Evolutionary conservation across 2,888 invertebrate species (phyloP), one percentile per base, ranked within the genome.

Genomic region (Microctonus hyperodae): DNA sequence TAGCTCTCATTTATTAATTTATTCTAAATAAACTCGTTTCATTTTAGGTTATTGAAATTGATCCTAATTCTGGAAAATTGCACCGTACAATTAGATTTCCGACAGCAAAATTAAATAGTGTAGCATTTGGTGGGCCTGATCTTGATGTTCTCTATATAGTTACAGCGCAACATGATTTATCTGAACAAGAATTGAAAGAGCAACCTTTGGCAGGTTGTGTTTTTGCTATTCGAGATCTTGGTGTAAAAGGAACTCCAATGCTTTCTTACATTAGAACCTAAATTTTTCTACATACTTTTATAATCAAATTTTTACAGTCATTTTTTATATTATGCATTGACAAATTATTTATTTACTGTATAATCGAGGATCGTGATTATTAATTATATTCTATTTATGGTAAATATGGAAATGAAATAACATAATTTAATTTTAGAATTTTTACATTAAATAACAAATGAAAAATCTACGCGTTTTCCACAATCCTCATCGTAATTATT

Each of bases 81-180:
- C 71, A 91, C 28, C 86, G 86, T 68, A 85, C 86, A 53, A 84
- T 92, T 64, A 83, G 86, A 40, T 74, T 92, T 23, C 91, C 91
- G 0, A 88, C 85, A 0, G 85, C 85, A 11, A 87, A 87, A 72
- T 87, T 90, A 4, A 91, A 92, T 0, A 92, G 92, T 9, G 90
- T 90, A 0, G 86, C 88, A 76, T 92, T 90, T 83, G 92, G 92
- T 1, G 92, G 91, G 0, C 85, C 86, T 2, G 86, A 89, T 72
- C 83, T 89, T 55, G 88, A 90, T 58, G 88, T 88, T 51, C 82
- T 93, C 22, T 92, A 88, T 74, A 90, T 91, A 0, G 92, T 92
- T 0, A 88, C 89, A 0, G 88, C 88, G 65, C 81, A 80, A 4
- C 70, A 81, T 0, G 87, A 85, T 0, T 75, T 86, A 33, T 78